Conservation (phyloP, 2,888 invertebrate species). For the Caradrina clavipalpis region DNA sequence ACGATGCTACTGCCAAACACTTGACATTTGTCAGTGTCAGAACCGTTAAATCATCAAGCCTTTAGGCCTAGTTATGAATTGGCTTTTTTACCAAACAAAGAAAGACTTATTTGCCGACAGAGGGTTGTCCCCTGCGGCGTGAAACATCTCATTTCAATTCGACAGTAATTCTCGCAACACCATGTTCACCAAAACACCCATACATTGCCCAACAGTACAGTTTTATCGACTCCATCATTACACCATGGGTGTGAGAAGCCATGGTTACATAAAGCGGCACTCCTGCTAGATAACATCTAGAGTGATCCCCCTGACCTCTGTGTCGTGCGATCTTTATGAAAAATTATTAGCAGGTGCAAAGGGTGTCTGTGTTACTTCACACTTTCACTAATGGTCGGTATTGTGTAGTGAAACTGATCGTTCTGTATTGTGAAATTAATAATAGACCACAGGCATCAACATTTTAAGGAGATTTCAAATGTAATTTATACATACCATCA, state of each 20-base stretch:
- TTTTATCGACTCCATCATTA: conserved; percentile 34
- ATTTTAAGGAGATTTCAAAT: too few species aligned
- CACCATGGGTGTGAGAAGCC: conserved; percentile 22
- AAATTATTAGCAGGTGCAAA: conserved; percentile 2
- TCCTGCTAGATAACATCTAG: conserved; percentile 44
- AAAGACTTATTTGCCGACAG: neutral
- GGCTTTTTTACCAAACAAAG: conserved; percentile 1
- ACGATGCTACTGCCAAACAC: conserved; percentile 3
- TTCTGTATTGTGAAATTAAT: too few species aligned
- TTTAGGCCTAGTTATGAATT: conserved; percentile 8
- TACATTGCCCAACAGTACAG: conserved; percentile 21
- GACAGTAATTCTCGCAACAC: neutral
- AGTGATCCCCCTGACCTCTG: conserved; percentile 40
- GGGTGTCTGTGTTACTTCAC: neutral
- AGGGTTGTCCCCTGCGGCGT: neutral
- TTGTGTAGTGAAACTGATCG: neutral
- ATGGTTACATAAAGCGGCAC: conserved; percentile 41
- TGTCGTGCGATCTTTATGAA: neutral
- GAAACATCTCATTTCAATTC: conserved; percentile 8
- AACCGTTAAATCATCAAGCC: neutral
- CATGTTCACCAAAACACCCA: neutral
- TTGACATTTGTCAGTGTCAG: conserved; percentile 40
- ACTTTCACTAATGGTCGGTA: neutral
- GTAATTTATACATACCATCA: too few species aligned
- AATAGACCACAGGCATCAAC: too few species aligned